phyloP scores from a whole-genome alignment of 2,797 vertebrate species.

The Myotis planiceps region DNA sequence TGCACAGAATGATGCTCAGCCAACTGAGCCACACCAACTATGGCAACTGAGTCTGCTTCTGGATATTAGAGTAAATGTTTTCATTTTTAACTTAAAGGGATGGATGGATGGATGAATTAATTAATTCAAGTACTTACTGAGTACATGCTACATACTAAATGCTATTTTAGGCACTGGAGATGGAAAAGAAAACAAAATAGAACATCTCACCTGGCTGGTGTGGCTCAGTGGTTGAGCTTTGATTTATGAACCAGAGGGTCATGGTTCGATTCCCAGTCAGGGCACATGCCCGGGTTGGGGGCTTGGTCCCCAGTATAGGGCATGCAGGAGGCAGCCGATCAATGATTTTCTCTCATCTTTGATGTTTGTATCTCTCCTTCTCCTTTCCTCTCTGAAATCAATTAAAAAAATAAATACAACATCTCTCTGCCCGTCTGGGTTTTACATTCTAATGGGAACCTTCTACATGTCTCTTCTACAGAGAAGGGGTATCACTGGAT shows the following conservation, averaged over 20 bases:
- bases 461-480: neutral
- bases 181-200: neutral
- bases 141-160: neutral
- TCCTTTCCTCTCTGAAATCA: neutral
- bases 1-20: neutral
- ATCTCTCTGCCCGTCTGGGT: neutral
- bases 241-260: no score
- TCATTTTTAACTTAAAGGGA: slow-evolving; percentile 15
- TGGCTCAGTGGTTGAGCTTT: no score
- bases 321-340: no score
- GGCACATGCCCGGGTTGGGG: no score
- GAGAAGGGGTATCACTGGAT: neutral
- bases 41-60: neutral
- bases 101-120: neutral
- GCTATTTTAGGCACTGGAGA: neutral
- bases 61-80: neutral
- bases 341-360: no score
- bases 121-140: neutral
- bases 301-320: no score
- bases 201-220: no score
- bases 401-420: neutral
- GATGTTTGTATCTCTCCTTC: no score
- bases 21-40: neutral
- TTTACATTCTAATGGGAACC: neutral
- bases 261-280: no score